Percentiles rank a stretch among this genome's conserved stretches.
phyloP scores from a whole-genome alignment of 53 echinoderm and acorn worm species.

The Crossaster papposus region DNA sequence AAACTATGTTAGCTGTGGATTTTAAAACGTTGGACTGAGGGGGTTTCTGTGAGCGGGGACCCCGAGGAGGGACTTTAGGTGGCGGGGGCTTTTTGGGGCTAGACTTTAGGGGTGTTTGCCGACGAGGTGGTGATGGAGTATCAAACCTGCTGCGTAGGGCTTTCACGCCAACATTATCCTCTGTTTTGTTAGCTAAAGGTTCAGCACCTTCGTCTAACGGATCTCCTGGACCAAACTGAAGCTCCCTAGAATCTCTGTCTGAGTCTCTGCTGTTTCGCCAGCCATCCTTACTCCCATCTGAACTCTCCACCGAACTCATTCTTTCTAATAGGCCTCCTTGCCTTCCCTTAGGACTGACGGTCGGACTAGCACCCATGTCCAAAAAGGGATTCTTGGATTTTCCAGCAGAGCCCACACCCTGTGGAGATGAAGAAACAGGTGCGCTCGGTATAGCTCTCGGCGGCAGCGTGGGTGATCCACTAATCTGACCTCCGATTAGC shows the following conservation, averaged over 20 bases:
- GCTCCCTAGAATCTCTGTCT: constrained; percentile 42
- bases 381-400: constrained; percentile 51
- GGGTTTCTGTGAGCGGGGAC: constrained; percentile 55
- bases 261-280: constrained; percentile 39
- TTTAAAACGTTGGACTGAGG: constrained; percentile 13
- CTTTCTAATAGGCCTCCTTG: constrained; percentile 21
- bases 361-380: neutral
- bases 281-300: constrained; percentile 27
- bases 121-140: neutral
- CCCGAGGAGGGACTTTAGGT: constrained; percentile 54
- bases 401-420: constrained; percentile 3
- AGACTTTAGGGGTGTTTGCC: neutral
- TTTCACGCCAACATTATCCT: constrained; percentile 33
- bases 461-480: constrained; percentile 13
- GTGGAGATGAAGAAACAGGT: constrained; percentile 10
- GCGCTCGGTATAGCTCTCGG: constrained; percentile 13
- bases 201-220: constrained; percentile 19
- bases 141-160: constrained; percentile 43
- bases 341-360: constrained; percentile 19
- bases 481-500: constrained; percentile 76
- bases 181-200: neutral
- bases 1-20: constrained; percentile 46
- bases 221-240: constrained; percentile 54
- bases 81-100: constrained; percentile 21
- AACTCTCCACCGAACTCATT: constrained; percentile 53